Evolutionary conservation across 2,888 invertebrate species (phyloP), one percentile per base, ranked within the genome.

Genomic region (Sphaeridia pumilis): DNA sequence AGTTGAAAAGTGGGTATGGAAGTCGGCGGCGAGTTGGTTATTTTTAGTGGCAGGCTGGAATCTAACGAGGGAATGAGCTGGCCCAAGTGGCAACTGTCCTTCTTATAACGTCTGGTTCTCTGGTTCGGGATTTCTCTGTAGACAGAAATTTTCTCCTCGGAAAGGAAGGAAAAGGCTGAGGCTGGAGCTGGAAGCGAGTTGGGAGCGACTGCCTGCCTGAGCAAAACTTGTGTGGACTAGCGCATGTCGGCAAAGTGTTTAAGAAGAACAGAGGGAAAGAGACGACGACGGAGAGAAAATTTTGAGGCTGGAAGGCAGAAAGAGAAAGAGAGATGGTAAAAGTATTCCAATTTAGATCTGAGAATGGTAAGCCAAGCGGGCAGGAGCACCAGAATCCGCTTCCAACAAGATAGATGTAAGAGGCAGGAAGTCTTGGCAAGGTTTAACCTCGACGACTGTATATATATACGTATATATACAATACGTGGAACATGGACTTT

Each of bases 1-100:
- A 38, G 17, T n/a, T 22, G 47, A 22, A 35, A 24, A 49, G 20
- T 31, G 46, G 52, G 36, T 24, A 55, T 36, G 55, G 54, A 52
- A 54, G 55, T 57, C 58, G 58, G 56, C 59, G 58, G 60, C 60
- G 58, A 45, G 41, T 57, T 54, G 58, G 61, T 58, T 64, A 64
- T 64, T 63, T 64, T 64, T 64, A 63, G 62, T 59, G 59, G 50
- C 57, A 60, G 62, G 58, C 58, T 57, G 58, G 58, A 44, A 59
- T 59, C 58, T 57, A 31, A 34, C 24, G 36, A 35, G 50, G 35
- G 50, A 50, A 50, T 50, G 50, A 50, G 56, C 57, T 59, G 56
- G 54, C 57, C 59, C 57, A 51, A 57, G 49, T 60, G 61, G 59
- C 55, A 60, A 63, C 59, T n/a, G n/a, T n/a, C n/a, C n/a, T n/a